Base-by-base conservation (phyloP, 2,797 vertebrate genomes). In the Varecia variegata region DNA sequence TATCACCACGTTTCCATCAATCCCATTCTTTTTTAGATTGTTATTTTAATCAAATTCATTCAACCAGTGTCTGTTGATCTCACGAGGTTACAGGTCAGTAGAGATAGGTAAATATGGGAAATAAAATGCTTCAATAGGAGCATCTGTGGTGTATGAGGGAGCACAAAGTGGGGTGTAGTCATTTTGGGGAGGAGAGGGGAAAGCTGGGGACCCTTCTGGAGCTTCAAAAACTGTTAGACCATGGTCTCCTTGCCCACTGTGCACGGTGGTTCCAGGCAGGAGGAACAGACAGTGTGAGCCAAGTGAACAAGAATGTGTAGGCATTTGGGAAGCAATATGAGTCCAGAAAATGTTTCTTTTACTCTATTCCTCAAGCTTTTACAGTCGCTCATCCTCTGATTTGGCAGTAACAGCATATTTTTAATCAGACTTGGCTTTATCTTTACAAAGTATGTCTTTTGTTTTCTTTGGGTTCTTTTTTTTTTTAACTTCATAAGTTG, bases 121-220 rank as follows among this genome's bases (percentile, higher is more conserved):
- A 25, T 71, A 0, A n/a, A 21, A 27, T 5, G 4, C 73, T 45
- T 0, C 0, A 21, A 3, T 43, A 73, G 21, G 88, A 50, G 23
- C 14, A 0, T 14, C 7, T 54, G 1, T 58, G 81, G 7, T 38
- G 0, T 14, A 2, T n/a, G 18, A 32, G 13, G 32, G 60, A 27
- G n/a, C 54, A 13, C 18, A n/a, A n/a, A 40, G 65, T 9, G 5
- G 40, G 18, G 3, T 25, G 5, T 45, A 6, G n/a, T 32, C 54
- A 14, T 82, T 45, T 47, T 0, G 2, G 20, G 43, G 35, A 56
- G 13, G 15, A 10, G 21, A 77, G n/a, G 7, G 45, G 38, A 67
- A 40, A 67, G 11, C 40, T 40, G 3, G n/a, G 27, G n/a, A 30
- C 13, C 23, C 38, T 47, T 35, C 7, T 12, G 92, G 85, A 20